Conservation (phyloP, 1,140 invertebrate species). For the Drosophila sturtevanti region DNA sequence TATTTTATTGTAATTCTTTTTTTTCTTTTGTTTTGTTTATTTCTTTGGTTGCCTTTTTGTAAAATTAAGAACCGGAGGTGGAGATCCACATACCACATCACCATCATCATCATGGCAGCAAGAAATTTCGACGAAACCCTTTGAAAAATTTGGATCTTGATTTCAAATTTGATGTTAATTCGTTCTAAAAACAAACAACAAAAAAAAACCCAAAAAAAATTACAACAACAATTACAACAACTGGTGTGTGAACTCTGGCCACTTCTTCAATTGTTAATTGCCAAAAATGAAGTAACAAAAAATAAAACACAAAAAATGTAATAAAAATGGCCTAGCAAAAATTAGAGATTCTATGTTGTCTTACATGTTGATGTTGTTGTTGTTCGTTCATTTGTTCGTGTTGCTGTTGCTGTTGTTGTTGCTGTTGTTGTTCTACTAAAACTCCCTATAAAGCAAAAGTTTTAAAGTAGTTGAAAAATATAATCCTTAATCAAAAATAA, state of each 20-base stretch:
- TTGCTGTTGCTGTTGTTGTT: constrained; percentile 16
- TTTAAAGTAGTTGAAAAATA: constrained; percentile 37
- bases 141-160: constrained; percentile 82
- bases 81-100: constrained; percentile 79
- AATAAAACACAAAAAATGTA: not conserved
- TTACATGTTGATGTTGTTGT: constrained; percentile 38
- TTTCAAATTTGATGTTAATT: constrained; percentile 82
- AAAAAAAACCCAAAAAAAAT: not conserved
- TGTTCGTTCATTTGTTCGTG: constrained; percentile 7
- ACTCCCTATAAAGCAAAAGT: constrained; percentile 30
- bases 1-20: constrained; percentile 28
- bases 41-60: constrained; percentile 68
- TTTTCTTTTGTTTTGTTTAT: constrained; percentile 34
- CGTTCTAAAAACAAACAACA: constrained; percentile 73
- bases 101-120: constrained; percentile 82
- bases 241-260: constrained; percentile 52
- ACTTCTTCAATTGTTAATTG: not conserved
- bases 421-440: constrained; percentile 35
- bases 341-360: constrained; percentile 27
- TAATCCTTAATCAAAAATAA: not conserved
- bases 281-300: no score
- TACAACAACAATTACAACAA: constrained; percentile 52
- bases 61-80: constrained; percentile 71
- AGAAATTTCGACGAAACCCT: constrained; percentile 79
- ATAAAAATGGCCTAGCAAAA: constrained; percentile 46